Evolutionary conservation across 2,797 vertebrate species (phyloP).

Genomic region (Vespertilio murinus): DNA sequence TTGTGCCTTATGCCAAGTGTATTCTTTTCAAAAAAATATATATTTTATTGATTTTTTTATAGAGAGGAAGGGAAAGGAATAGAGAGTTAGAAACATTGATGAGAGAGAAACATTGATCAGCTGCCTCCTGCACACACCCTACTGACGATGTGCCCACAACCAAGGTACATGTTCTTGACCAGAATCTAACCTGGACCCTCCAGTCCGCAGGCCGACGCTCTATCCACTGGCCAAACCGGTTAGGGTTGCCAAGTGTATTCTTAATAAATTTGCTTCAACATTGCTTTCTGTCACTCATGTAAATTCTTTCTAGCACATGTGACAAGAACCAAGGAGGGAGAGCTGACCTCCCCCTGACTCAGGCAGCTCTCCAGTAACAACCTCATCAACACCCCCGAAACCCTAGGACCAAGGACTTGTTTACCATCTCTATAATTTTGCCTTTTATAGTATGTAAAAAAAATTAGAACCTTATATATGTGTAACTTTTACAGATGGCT

Average conservation of each 20-base stretch:
- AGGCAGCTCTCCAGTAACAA: background rate
- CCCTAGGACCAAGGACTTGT: background rate
- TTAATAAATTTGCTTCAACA: background rate
- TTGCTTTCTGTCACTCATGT: background rate
- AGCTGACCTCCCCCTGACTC: background rate
- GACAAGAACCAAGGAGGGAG: background rate
- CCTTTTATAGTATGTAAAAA: background rate
- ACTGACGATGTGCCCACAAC: too few relatives aligned
- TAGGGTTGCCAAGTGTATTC: background rate
- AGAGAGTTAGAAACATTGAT: too few relatives aligned
- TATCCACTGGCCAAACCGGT: too few relatives aligned
- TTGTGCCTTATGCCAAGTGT: background rate
- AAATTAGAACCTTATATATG: background rate
- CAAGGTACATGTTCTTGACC: too few relatives aligned
- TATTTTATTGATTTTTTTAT: too few relatives aligned
- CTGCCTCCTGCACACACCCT: too few relatives aligned
- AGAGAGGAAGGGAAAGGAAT: too few relatives aligned
- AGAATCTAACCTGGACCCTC: too few relatives aligned
- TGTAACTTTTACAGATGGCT: background rate
- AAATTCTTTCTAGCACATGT: background rate
- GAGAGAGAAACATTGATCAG: too few relatives aligned
- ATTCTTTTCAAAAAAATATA: too few relatives aligned
- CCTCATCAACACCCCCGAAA: background rate
- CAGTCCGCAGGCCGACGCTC: too few relatives aligned
- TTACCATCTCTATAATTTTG: background rate